Conservation (phyloP, 1,140 invertebrate genomes). For the Diabrotica undecimpunctata region DNA sequence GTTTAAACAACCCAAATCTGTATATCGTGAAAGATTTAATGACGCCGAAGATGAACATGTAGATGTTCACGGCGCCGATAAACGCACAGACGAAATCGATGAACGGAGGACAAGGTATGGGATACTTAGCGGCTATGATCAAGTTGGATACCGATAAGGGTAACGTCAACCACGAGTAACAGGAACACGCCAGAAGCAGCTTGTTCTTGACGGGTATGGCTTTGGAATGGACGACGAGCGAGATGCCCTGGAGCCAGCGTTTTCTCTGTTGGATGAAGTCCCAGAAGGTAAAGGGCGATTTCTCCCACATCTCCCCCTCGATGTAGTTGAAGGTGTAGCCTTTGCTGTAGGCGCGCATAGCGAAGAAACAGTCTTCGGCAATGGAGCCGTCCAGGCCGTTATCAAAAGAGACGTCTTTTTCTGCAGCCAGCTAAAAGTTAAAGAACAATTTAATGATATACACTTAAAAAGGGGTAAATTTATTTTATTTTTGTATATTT, state of each 20-base stretch:
- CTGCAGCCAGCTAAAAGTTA: constrained; percentile 73
- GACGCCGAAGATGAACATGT: constrained; percentile 95
- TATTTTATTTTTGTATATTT: too few relatives aligned
- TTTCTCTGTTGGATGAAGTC: constrained; percentile 96
- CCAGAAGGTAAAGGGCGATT: constrained; percentile 90
- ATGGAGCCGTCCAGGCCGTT: constrained; percentile 93
- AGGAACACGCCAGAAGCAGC: constrained; percentile 79
- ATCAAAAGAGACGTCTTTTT: constrained; percentile 89
- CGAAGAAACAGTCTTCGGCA: constrained; percentile 97
- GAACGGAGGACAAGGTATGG: constrained; percentile 78
- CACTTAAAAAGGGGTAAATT: not conserved
- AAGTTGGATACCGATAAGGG: constrained; percentile 89
- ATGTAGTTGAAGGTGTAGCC: constrained; percentile 90
- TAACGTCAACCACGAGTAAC: constrained; percentile 92
- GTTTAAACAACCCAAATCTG: constrained; percentile 76
- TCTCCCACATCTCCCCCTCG: constrained; percentile 97
- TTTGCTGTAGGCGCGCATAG: constrained; percentile 84
- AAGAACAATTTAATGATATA: constrained; percentile 1
- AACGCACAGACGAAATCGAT: constrained; percentile 86
- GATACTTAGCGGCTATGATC: constrained; percentile 74
- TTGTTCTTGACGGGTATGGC: constrained; percentile 80
- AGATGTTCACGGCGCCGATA: constrained; percentile 87
- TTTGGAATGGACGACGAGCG: constrained; percentile 88
- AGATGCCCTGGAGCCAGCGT: constrained; percentile 94
- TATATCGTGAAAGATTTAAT: constrained; percentile 90